Base-by-base conservation (phyloP, 2,113 vertebrate genomes). In the Notiomystis cincta region DNA sequence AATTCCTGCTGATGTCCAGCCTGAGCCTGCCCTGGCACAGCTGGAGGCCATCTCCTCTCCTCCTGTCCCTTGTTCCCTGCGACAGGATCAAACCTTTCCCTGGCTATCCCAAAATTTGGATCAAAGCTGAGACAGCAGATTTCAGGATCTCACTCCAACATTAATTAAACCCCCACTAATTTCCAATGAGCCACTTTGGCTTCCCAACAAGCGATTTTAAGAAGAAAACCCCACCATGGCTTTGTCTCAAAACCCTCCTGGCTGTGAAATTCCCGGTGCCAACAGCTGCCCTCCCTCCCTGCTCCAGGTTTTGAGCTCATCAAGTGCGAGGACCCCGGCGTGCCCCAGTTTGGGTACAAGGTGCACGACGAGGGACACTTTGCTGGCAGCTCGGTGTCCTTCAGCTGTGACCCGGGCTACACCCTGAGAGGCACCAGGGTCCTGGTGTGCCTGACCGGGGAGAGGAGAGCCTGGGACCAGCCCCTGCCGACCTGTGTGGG, bases 291-390 rank as follows among this genome's bases (percentile, higher is more conserved):
- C 53, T 73, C 20, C 35, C 13, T 22, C 73, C 56, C 56, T 6
- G 4, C 82, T 83, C n/a, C 95, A 99, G 99, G 99, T 96, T 99
- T 99, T 77, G 99, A 99, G 66, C 98, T 99, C 92, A 99, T 99
- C 93, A 99, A 98, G 89, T 99, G 99, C 18, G 99, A 99, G 90
- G 99, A 99, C 88, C 99, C 99, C 8, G 99, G 99, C 27, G 92
- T 98, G 37, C 99, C 99, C 1, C 98, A 98, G 97, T 99, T 99
- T 16, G 99, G 99, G 33, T 99, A 99, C 97, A 99, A 99, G 97
- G 98, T 98, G 23, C 99, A 98, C 6, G 99, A 99, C 14, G 99
- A 98, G 95, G 99, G 99, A n/a, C 99, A 99, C 92, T 99, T 99
- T 44, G 99, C 99, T 11, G 99, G 99, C 71, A 99, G 99, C 97